Percentiles rank a stretch among this genome's conserved stretches.
Evolutionary conservation across 2,797 vertebrate genomes (phyloP).

Genomic region (Sylvia borin): DNA sequence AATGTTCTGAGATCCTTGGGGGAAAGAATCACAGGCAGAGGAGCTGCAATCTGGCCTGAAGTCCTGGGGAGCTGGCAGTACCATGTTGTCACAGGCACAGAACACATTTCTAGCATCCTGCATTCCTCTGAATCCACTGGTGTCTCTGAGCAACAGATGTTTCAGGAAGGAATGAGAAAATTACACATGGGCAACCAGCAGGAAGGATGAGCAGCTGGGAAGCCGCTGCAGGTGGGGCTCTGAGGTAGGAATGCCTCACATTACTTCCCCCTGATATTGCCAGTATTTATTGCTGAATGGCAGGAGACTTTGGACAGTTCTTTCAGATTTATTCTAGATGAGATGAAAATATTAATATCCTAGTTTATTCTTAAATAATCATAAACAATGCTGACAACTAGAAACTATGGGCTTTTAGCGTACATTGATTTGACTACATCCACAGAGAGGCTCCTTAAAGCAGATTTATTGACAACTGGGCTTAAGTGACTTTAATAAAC

Average conservation of each 20-base stretch:
- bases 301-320: background rate
- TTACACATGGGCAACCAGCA: background rate
- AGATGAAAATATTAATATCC: background rate
- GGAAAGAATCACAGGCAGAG: background rate
- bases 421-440: background rate
- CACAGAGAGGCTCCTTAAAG: background rate
- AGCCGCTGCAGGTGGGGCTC: background rate
- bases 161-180: background rate
- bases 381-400: background rate
- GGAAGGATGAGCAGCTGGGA: background rate
- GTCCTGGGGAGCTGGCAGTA: background rate
- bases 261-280: background rate
- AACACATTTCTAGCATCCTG: background rate
- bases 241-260: background rate
- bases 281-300: background rate
- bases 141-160: background rate
- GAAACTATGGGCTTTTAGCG: background rate
- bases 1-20: background rate
- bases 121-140: background rate
- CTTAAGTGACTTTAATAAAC: background rate
- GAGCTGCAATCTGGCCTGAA: background rate
- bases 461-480: background rate
- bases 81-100: rapidly evolving
- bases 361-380: background rate
- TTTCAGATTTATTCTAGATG: background rate